Conservation (phyloP, 1,140 invertebrate species). For the Drosophila subobscura region DNA sequence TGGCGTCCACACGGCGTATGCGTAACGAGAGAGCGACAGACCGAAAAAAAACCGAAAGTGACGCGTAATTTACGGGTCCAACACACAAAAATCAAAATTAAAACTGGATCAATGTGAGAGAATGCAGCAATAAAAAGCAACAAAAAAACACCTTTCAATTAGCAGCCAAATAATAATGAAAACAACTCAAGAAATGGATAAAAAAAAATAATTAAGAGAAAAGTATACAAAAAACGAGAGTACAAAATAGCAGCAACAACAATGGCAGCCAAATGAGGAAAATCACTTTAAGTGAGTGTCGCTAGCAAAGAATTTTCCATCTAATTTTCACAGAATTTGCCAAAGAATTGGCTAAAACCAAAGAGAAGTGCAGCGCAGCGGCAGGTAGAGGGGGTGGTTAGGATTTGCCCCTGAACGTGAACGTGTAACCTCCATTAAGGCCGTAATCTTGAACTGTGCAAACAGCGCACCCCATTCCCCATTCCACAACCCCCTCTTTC, state of each 20-base stretch:
- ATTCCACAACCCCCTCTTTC: not conserved
- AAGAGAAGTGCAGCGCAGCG: not conserved
- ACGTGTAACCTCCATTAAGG: constrained; percentile 80
- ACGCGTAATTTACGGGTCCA: constrained; percentile 74
- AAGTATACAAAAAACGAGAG: constrained; percentile 54
- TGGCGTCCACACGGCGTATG: constrained; percentile 71
- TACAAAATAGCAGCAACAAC: constrained; percentile 43
- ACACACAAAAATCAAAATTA: constrained; percentile 24
- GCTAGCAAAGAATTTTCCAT: constrained; percentile 24
- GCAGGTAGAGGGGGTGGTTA: not conserved
- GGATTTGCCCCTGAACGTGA: constrained; percentile 73
- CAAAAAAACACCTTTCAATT: constrained; percentile 26
- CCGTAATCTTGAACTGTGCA: constrained; percentile 72
- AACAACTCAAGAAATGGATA: not conserved
- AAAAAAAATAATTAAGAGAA: constrained; percentile 34
- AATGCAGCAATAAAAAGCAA: constrained; percentile 1
- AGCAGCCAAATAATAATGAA: constrained; percentile 40
- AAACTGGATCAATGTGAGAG: constrained; percentile 18
- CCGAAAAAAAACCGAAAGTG: constrained; percentile 64
- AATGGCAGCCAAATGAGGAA: constrained; percentile 48
- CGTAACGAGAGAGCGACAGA: constrained; percentile 68
- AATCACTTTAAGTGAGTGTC: constrained; percentile 40
- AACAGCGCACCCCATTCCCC: constrained; percentile 17
- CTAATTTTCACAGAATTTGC: not conserved
- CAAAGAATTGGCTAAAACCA: not conserved